Evolutionary conservation across 2,888 invertebrate genomes (phyloP).

Genomic region (Autographa gamma): DNA sequence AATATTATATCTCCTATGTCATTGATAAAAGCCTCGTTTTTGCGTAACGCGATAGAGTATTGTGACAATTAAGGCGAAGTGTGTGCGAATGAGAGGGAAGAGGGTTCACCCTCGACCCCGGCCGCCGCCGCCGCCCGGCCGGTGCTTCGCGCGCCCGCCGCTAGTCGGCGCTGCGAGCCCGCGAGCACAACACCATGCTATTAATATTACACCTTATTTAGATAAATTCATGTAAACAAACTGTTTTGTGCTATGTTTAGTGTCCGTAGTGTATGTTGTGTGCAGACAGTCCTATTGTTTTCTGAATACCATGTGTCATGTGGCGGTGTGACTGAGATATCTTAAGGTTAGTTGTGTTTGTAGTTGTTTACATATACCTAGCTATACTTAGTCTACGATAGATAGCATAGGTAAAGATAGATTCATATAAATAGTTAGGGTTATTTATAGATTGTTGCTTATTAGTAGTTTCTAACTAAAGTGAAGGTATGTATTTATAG

Average conservation of each 20-base stretch:
- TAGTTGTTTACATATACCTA: slow-evolving; percentile 42
- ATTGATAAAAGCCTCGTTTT: slow-evolving; percentile 87
- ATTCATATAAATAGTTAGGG: not conserved
- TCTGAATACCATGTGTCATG: slow-evolving; percentile 38
- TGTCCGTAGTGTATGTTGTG: slow-evolving; percentile 54
- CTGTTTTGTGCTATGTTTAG: slow-evolving; percentile 71
- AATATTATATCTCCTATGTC: slow-evolving; percentile 82
- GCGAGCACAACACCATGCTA: slow-evolving; percentile 78
- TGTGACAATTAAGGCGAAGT: slow-evolving; percentile 74
- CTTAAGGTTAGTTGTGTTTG: slow-evolving; percentile 50
- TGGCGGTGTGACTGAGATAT: slow-evolving; percentile 24
- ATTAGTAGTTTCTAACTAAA: not conserved
- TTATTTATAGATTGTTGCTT: not conserved
- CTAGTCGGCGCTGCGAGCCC: slow-evolving; percentile 86
- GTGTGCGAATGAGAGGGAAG: slow-evolving; percentile 78
- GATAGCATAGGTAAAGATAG: slow-evolving; percentile 25
- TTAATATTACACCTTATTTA: slow-evolving; percentile 73
- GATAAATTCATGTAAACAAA: slow-evolving; percentile 84
- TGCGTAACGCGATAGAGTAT: slow-evolving; percentile 76
- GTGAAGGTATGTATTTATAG: not conserved
- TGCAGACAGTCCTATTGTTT: slow-evolving; percentile 18
- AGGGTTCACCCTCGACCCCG: slow-evolving; percentile 68
- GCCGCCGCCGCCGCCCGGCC: slow-evolving; percentile 72
- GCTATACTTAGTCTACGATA: slow-evolving; percentile 18
- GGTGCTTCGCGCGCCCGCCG: slow-evolving; percentile 74